Evolutionary conservation across 2,113 vertebrate species (phyloP), one percentile per base, ranked within the genome.

Genomic region (Narcine bancroftii): DNA sequence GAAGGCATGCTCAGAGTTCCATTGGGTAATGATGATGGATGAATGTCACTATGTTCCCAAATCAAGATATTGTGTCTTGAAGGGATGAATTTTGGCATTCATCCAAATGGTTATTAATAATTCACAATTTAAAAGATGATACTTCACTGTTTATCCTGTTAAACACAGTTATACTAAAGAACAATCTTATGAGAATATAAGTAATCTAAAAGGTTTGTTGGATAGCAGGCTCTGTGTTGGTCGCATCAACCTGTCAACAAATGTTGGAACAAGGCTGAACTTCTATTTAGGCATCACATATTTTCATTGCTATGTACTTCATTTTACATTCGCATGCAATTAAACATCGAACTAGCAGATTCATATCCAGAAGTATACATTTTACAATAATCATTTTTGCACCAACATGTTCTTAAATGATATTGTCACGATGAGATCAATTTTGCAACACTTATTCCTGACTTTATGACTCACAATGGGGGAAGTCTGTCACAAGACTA

Each of bases 401-500:
- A 13, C 36, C 13, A 2, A 91, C 39, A 0, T 91, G 42, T 60
- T 42, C 36, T 42, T 89, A 7, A 65, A n/a, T 42, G 60, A 42
- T 66, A 53, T 9, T 24, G 42, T 33, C 36, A 24, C 47, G 63
- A 11, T 21, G 89, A 91, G 39, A 69, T 69, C 63, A 66, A 89
- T 69, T 11, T 91, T 69, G 89, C 89, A 91, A 69, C 89, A 91
- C 24, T 91, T 4, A 47, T 91, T 91, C 39, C 89, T 91, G 89
- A 65, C 11, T 69, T 17, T 69, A 45, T 91, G 89, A 91, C 89
- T 91, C 89, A 91, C 17, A 66, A 91, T 69, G 29, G 39, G 65
- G 89, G 89, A 91, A 91, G 10, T 91, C 24, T 91, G 89, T 91
- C 89, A 91, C 89, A 91, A 47, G 89, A 91, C 36, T 21, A 89